phyloP scores from a whole-genome alignment of 2,888 invertebrate species.

The Temnothorax unifasciatus region DNA sequence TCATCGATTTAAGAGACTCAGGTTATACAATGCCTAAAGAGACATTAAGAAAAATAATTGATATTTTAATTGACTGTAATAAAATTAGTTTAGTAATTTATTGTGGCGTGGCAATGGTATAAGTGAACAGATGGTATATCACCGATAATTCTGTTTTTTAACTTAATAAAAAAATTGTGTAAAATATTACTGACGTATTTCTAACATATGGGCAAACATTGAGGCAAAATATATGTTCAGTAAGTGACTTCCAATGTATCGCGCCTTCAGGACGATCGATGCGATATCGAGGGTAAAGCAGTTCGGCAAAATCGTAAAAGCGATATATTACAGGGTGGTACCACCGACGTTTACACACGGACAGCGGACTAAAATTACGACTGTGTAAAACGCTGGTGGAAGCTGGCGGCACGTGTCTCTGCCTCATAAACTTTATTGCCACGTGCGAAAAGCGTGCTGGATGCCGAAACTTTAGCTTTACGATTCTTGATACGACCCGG shows the following conservation, averaged over 20 bases:
- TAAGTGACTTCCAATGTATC: background rate
- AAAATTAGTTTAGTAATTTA: background rate
- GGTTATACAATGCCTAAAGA: background rate
- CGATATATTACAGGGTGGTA: background rate
- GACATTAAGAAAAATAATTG: background rate
- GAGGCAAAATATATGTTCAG: background rate
- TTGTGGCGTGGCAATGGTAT: background rate
- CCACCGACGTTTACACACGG: background rate
- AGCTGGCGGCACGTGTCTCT: slow-evolving; percentile 15
- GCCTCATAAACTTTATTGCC: slow-evolving; percentile 41
- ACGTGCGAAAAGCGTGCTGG: slow-evolving; percentile 23
- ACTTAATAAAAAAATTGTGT: background rate
- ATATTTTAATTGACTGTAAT: slow-evolving; percentile 2
- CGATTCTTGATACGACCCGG: background rate
- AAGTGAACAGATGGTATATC: background rate
- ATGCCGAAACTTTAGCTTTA: slow-evolving; percentile 24
- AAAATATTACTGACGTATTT: background rate
- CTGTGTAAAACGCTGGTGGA: background rate
- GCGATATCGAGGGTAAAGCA: background rate
- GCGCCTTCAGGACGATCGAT: background rate
- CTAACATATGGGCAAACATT: background rate
- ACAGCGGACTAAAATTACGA: slow-evolving; percentile 12
- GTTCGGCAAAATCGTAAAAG: background rate
- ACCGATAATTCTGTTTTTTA: background rate
- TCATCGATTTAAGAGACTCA: background rate